Base-by-base conservation (phyloP, 2,797 vertebrate genomes). In the Onychomys torridus region DNA sequence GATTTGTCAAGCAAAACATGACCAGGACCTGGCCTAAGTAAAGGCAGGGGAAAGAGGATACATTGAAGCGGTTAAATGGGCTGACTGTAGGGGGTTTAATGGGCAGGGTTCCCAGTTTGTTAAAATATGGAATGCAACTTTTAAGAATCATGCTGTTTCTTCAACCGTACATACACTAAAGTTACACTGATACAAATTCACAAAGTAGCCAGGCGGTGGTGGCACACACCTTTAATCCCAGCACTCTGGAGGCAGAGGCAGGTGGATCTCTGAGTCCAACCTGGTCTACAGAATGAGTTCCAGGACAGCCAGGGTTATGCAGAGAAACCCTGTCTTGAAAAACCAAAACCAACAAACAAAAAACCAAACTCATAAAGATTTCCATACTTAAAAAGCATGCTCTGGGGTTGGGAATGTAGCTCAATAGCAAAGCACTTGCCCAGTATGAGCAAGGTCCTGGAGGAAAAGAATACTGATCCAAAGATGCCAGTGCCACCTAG, bases 1-100 rank as follows among this genome's bases (percentile, higher is more conserved):
- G 34, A 89, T 94, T 93, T 85, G 61, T 63, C 87, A 78, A 21
- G 57, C 61, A 59, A 79, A 55, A 96, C 77, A 75, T 63, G 34
- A 46, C 52, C 10, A 9, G 29, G 49, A 14, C 57, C 63, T 89
- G 78, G 34, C 46, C 75, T 69, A 43, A 67, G 29, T 63, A 63
- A 37, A 40, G 32, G 46, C 27, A 32, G 90, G 16, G 1, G 19
- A 84, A 23, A 34, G 52, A 16, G 81, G 82, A 65, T 43, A 32
- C 25, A 77, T 4, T 34, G 14, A 27, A 88, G n/a, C 83, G 43
- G 43, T 59, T 37, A 6, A 46, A 40, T 73, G 71, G 34, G 43
- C 75, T 71, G n/a, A 43, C 55, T 29, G 32, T 17, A 11, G 10
- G 37, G 37, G 55, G 14, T 87, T 17, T 25, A 0, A 27, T 63